A percentile compares a stretch with the other conserved stretches of the same genome.
Evolutionary conservation across 1,140 invertebrate species (phyloP).

Genomic region (Drosophila nikananu): DNA sequence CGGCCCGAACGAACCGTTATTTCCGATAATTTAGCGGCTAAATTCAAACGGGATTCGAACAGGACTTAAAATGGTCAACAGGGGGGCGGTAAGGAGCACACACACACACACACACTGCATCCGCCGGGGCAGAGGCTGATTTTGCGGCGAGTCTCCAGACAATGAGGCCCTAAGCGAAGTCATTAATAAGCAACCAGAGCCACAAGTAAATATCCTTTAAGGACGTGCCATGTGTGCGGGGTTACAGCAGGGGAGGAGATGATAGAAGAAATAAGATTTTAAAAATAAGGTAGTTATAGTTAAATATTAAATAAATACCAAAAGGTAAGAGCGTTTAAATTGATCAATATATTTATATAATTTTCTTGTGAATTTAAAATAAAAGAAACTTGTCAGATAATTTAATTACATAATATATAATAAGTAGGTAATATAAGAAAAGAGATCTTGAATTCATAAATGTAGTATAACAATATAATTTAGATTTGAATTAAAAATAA

Average conservation of each 20-base stretch:
- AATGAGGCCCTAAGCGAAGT: constrained; percentile 55
- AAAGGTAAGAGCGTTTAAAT: background rate
- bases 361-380: background rate
- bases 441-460: too few relatives aligned
- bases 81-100: constrained; percentile 68
- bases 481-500: too few relatives aligned
- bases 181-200: constrained; percentile 76
- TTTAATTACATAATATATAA: too few relatives aligned
- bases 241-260: constrained; percentile 9
- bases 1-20: constrained; percentile 62
- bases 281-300: too few relatives aligned
- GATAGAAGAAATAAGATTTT: background rate
- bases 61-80: constrained; percentile 30
- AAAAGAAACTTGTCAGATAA: background rate
- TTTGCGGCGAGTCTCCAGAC: constrained; percentile 51
- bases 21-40: constrained; percentile 75
- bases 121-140: constrained; percentile 10
- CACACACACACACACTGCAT: constrained; percentile 31
- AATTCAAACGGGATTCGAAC: constrained; percentile 56
- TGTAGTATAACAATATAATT: too few relatives aligned
- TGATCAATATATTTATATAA: too few relatives aligned
- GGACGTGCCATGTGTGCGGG: constrained; percentile 58
- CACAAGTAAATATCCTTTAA: constrained; percentile 82
- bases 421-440: too few relatives aligned
- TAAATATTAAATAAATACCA: background rate